Base-by-base conservation (phyloP, 2,797 vertebrate species). In the Jordanella pulchra region DNA sequence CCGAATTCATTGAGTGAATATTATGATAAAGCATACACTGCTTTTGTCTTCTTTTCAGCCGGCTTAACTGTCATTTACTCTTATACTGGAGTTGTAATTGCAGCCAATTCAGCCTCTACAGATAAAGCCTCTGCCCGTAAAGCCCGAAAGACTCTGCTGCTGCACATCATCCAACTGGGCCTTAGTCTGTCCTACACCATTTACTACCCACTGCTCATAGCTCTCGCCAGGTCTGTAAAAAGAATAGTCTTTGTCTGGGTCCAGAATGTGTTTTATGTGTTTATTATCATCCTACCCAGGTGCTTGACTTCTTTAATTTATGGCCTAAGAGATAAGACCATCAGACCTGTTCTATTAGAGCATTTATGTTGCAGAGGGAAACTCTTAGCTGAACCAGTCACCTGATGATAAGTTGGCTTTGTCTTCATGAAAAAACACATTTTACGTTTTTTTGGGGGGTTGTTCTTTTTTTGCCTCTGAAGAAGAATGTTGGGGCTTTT, bases 91-190 rank as follows among this genome's bases (percentile, higher is more conserved):
- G 87, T 92, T 51, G 75, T 75, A 1, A 0, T 86, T 3, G 78
- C 79, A 58, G 90, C 88, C 45, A 86, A 58, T 28, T 86, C 73
- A 7, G 87, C 83, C 6, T 82, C 81, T 17, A 44, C 81, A 48
- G 80, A 86, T 51, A 85, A 77, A 82, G 60, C 67, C 18, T 89
- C 80, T 2, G 69, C 67, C 2, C 65, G 0, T 25, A 89, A 87
- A 45, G 80, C 83, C 65, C 73, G 65, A 14, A 85, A 82, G 23
- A 91, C 89, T 0, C 63, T 91, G 68, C 74, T 89, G 35, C 71
- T 89, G 44, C 87, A 91, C 12, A 21, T 89, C 53, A 15, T 84
- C 2, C 89, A 91, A 84, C 79, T 89, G 18, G 32, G 79, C 13
- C 60, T 70, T 35, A 73, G 66, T 12, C 67, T 79, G 18, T 74